Evolutionary conservation across 2,888 invertebrate genomes (phyloP), one percentile per base, ranked within the genome.

Genomic region (Ariolimax columbianus): DNA sequence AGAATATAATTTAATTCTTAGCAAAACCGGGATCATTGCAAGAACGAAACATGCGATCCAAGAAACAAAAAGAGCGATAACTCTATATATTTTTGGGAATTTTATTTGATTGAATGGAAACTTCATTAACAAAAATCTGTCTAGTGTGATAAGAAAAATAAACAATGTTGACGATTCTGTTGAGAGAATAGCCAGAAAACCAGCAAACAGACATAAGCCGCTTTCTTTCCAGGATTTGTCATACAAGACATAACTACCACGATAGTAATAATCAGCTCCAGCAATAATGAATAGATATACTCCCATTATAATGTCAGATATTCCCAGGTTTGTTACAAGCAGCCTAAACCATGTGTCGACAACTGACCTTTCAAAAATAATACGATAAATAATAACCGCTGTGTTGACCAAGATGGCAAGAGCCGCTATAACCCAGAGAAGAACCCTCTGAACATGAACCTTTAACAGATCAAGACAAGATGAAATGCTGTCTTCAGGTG

Each of bases 301-400:
- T 0, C 90, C 89, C 90, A 90, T 90, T 17, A 89, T 55, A 23
- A 90, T 88, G 72, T 90, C 90, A 4, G 90, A 88, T 23, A 88
- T 19, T 51, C 80, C 55, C 23, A 84, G 30, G 36, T 84, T 68
- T 30, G 63, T 30, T 19, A 84, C 59, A 47, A 84, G 73, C 30
- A 70, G 66, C 33, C 79, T 80, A 30, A 40, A 77, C 38, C 43
- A 63, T 51, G 40, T 73, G 14, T 51, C 40, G 26, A 89, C 43
- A n/a, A 72, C 83, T 86, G 87, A 36, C 89, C 89, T 79, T 83
- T 92, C 90, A 79, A 92, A 83, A 4, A 86, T 55, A 0, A 84
- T 3, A 0, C 90, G 82, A 66, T 86, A 89, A 0, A 88, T 33
- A 9, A 90, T 30, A 0, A 88, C 89, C 23, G 87, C 55, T 9